Evolutionary conservation across 2,888 invertebrate species (phyloP), one percentile per base, ranked within the genome.

Genomic region (Athalia cordata): DNA sequence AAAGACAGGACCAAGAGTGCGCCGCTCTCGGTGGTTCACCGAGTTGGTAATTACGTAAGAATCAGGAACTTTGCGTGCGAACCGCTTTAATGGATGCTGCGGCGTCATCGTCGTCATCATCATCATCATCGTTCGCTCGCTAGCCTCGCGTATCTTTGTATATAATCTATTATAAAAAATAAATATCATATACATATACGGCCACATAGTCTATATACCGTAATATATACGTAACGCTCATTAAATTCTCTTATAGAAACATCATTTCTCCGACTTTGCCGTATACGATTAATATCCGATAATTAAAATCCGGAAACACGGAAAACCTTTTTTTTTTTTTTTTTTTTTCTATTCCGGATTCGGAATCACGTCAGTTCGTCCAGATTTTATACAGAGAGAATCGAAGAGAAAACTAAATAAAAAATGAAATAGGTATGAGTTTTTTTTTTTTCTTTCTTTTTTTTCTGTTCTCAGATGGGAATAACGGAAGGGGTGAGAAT

Each of bases 121-220:
- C 74, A 49, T 61, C 50, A 61, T 75, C 61, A 29, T 62, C 81
- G 81, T 82, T 79, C 81, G 82, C 84, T 84, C 82, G 81, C 81
- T 85, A 83, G 85, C 84, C 85, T 29, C 29, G 29, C 29, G 29
- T 29, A 29, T 29, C 29, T 29, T 29, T 29, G 29, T 29, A 29
- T 29, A 29, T 29, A 29, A 29, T 29, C 29, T 29, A 29, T 29
- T 29, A 29, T 29, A 29, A 29, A 29, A 29, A 29, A 29, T 29
- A 29, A 29, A 29, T 29, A 29, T 29, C 29, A 29, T 29, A 29
- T 29, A 29, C 29, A 29, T 29, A 29, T 29, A 29, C 29, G 29
- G 29, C 29, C 2, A 29, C 29, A 29, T 29, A 2, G 29, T 29
- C 29, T 29, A 29, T 29, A 29, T 29, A 29, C 29, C 29, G 29